Evolutionary conservation across 2,888 invertebrate genomes (phyloP).

Genomic region (Synergus japonicus): DNA sequence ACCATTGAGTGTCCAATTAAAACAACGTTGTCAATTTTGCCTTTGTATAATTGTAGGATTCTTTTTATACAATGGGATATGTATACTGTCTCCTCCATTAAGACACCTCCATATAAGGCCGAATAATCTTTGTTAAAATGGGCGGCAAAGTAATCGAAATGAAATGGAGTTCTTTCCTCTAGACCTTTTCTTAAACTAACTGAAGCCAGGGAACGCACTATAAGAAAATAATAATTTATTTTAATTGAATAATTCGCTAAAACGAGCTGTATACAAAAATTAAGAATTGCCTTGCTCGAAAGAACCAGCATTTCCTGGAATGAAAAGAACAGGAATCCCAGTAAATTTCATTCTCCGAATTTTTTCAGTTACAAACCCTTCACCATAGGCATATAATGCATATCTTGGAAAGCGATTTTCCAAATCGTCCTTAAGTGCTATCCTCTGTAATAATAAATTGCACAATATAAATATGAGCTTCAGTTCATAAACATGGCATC

Average conservation of each 20-base stretch:
- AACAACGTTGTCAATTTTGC: conserved; percentile 81
- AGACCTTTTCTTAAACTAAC: conserved; percentile 92
- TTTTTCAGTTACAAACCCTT: conserved; percentile 87
- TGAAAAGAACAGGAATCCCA: conserved; percentile 95
- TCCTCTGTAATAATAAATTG: conserved; percentile 80
- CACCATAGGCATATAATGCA: conserved; percentile 93
- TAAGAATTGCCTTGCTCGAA: conserved; percentile 79
- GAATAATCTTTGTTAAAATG: conserved; percentile 94
- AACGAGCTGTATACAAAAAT: background rate
- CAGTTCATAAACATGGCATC: background rate
- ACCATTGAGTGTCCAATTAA: conserved; percentile 98
- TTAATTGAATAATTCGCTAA: background rate
- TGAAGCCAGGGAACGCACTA: conserved; percentile 93
- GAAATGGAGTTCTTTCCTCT: conserved; percentile 83
- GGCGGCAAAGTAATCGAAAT: conserved; percentile 95
- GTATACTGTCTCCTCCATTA: conserved; percentile 87
- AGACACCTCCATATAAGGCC: conserved; percentile 90
- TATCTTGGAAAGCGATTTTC: conserved; percentile 86
- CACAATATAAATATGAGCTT: conserved; percentile 12
- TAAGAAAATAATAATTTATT: conserved; percentile 53
- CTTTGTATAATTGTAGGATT: conserved; percentile 87
- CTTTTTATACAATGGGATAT: conserved; percentile 84
- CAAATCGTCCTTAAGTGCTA: conserved; percentile 82
- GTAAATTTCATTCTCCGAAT: conserved; percentile 86
- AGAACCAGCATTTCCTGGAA: conserved; percentile 97